Conservation (phyloP, 2,113 vertebrate genomes). For the Taurulus bubalis region DNA sequence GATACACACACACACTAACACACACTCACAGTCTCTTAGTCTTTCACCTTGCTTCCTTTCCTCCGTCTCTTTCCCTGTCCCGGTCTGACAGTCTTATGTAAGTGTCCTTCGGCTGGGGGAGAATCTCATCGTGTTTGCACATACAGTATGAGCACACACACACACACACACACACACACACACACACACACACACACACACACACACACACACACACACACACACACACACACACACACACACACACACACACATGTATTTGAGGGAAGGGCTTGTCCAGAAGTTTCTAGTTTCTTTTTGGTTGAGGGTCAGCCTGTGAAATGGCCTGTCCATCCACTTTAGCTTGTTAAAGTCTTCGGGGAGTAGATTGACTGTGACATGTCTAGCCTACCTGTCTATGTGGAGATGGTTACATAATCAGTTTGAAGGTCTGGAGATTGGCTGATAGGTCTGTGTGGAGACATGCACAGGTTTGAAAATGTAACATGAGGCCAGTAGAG, state of each 20-base stretch:
- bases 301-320: conserved; percentile 44
- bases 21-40: conserved; percentile 17
- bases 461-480: conserved; percentile 29
- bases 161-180: neutral
- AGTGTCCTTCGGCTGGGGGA: conserved; percentile 50
- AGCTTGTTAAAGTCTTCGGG: conserved; percentile 68
- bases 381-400: conserved; percentile 56
- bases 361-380: conserved; percentile 75
- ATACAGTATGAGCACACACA: conserved; percentile 1
- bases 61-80: conserved; percentile 56
- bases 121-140: conserved; percentile 54
- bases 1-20: conserved; percentile 16
- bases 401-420: conserved; percentile 67
- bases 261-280: conserved; percentile 31
- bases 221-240: neutral
- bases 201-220: neutral
- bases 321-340: conserved; percentile 66
- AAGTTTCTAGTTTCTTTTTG: conserved; percentile 48
- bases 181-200: neutral
- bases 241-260: neutral
- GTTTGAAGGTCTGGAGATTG: conserved; percentile 54
- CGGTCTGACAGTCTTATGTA: conserved; percentile 67
- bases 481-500: conserved; percentile 20
- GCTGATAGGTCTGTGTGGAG: conserved; percentile 25
- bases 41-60: conserved; percentile 62